Base-by-base conservation (phyloP, 2,888 invertebrate genomes). In the Unio delphinus region DNA sequence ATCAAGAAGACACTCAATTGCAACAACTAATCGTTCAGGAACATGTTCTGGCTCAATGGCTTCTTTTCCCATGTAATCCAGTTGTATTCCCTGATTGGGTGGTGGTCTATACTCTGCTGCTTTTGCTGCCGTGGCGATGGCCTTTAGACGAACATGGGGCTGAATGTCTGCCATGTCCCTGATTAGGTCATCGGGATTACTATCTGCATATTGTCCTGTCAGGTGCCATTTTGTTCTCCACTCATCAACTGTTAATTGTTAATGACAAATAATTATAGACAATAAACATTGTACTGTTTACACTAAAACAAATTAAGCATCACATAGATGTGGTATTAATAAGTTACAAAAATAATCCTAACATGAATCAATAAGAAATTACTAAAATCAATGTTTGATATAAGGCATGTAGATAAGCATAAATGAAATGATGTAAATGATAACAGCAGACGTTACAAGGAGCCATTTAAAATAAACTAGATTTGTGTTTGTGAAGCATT, bases 151-250 rank as follows among this genome's bases (percentile, higher is more conserved):
- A 54, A 89, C 87, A 79, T 89, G 88, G 23, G 88, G 77, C 70
- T 90, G 89, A 26, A 89, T 85, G 76, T 88, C 88, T 7, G 88
- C 87, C 89, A 90, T 90, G 78, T 90, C 89, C 57, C 78, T 76
- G 34, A 90, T 85, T 61, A 90, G 82, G 68, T 90, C 89, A 30
- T 89, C 88, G 0, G 86, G 83, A 6, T 83, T 87, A 65, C 88
- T 86, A 76, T 89, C 88, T 17, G 81, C 84, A 76, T 84, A 89
- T 76, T 87, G 86, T 64, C 86, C 86, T 70, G 86, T 82, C 54
- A 89, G 75, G 68, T 89, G 85, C 89, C 89, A 90, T 70, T 88
- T 86, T 11, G 76, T 75, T 55, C 88, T 74, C 90, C 90, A 90
- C 68, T 90, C 89, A 76, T 85, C 85, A 75, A 89, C 89, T 89